Base-by-base conservation (phyloP, 2,113 vertebrate species). In the Hipposideros armiger region DNA sequence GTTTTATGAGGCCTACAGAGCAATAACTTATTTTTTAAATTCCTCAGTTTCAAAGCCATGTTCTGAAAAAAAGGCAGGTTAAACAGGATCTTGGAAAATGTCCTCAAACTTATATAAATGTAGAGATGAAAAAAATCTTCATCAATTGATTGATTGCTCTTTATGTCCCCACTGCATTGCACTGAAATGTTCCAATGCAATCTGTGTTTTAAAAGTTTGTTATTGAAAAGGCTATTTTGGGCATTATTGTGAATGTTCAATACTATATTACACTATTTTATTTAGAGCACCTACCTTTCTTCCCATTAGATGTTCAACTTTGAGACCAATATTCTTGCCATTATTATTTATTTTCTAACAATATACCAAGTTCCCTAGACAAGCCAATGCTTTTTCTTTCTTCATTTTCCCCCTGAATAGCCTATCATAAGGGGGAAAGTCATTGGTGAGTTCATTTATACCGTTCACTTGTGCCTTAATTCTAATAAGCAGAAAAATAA, bases 291-390 rank as follows among this genome's bases (percentile, higher is more conserved):
- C 42, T 77, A 14, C 19, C 36, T 28, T 74, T 83, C 11, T 56
- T 56, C 4, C n/a, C 11, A 66, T 24, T 78, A 32, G 28, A 22
- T 72, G 36, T 17, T 91, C 17, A 52, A 45, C 67, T 91, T 90
- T 67, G 76, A 92, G 19, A 11, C 47, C 73, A 32, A 50, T 76
- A 42, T 36, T 89, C 78, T 84, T 84, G n/a, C 28, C 72, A 40
- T 54, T 82, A 16, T 81, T 91, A 45, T 32, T 88, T 90, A 54
- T 64, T 96, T 95, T 95, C 45, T 64, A 87, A 74, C 45, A 88
- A 22, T 76, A 70, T 45, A 47, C 17, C 56, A 67, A 62, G 11
- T 72, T 95, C 78, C 10, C n/a, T 54, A 89, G 74, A 86, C 19
- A 67, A 52, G 8, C 32, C 24, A 17, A 2, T 58, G 7, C 5